Percentiles rank a stretch among this genome's conserved stretches.
Evolutionary conservation across 2,113 vertebrate species (phyloP).

Genomic region (Morone chrysops): DNA sequence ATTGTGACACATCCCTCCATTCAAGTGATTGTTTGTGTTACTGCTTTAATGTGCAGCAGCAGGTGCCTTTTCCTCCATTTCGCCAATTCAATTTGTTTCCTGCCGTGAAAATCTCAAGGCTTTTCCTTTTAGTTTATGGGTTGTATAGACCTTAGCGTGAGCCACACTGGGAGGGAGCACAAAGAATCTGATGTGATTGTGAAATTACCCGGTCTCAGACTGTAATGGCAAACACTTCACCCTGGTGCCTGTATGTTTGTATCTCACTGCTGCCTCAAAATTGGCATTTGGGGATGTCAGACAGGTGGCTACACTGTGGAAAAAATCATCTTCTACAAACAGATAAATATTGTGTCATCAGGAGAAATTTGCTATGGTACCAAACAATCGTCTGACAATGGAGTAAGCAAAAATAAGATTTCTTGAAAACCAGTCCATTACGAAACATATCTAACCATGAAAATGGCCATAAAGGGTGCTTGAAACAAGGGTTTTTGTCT

Average conservation of each 20-base stretch:
- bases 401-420: not conserved
- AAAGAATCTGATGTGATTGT: slow-evolving; percentile 53
- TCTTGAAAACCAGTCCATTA: not conserved
- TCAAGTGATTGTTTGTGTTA: slow-evolving; percentile 60
- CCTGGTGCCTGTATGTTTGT: slow-evolving; percentile 27
- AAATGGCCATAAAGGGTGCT: not conserved
- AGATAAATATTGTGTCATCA: slow-evolving; percentile 1
- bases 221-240: slow-evolving; percentile 51
- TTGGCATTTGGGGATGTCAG: slow-evolving; percentile 30
- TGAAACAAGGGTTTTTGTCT: not conserved
- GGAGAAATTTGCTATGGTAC: not conserved
- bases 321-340: not conserved
- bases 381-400: not conserved
- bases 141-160: slow-evolving; percentile 42
- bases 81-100: slow-evolving; percentile 75
- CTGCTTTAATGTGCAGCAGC: slow-evolving; percentile 71
- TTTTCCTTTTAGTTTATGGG: slow-evolving; percentile 66
- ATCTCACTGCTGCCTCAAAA: slow-evolving; percentile 14
- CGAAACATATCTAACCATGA: not conserved
- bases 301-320: not conserved
- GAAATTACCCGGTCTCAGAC: slow-evolving; percentile 39
- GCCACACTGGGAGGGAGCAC: slow-evolving; percentile 25
- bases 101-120: slow-evolving; percentile 66
- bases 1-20: slow-evolving; percentile 48
- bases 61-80: slow-evolving; percentile 69